phyloP scores from a whole-genome alignment of 2,888 invertebrate species.

The Napeogenes inachia region DNA sequence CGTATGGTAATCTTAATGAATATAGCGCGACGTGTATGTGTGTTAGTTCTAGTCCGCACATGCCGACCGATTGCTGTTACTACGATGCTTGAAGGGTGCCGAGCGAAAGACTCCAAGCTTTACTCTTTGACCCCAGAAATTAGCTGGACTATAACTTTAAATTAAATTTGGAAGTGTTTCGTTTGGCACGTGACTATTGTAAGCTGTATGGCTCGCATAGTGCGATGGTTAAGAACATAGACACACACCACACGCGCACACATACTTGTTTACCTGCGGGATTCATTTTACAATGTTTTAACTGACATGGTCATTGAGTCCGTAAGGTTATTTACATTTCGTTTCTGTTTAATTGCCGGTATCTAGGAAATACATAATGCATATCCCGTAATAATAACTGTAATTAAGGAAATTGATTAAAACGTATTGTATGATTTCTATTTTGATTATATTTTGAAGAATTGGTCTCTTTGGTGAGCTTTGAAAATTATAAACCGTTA shows the following conservation, averaged over 20 bases:
- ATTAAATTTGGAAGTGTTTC: conserved; percentile 30
- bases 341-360: no score
- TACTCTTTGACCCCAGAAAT: not conserved
- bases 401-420: no score
- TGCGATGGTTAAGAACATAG: conserved; percentile 63
- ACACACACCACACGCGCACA: conserved; percentile 70
- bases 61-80: conserved; percentile 38
- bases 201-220: conserved; percentile 44
- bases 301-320: no score
- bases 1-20: conserved; percentile 33
- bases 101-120: conserved; percentile 23
- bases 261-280: conserved; percentile 60
- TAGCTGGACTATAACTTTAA: not conserved
- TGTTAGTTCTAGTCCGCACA: conserved; percentile 67
- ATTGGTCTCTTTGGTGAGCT: no score
- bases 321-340: no score
- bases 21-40: conserved; percentile 62
- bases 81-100: conserved; percentile 34
- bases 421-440: no score
- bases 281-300: conserved; percentile 27
- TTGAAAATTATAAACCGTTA: no score
- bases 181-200: conserved; percentile 38
- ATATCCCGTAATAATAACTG: no score
- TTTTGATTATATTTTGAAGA: no score
- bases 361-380: no score